Percentiles rank a stretch among this genome's conserved stretches.
phyloP scores from a whole-genome alignment of 1,140 invertebrate species.

The Xylocopa sonorina region DNA sequence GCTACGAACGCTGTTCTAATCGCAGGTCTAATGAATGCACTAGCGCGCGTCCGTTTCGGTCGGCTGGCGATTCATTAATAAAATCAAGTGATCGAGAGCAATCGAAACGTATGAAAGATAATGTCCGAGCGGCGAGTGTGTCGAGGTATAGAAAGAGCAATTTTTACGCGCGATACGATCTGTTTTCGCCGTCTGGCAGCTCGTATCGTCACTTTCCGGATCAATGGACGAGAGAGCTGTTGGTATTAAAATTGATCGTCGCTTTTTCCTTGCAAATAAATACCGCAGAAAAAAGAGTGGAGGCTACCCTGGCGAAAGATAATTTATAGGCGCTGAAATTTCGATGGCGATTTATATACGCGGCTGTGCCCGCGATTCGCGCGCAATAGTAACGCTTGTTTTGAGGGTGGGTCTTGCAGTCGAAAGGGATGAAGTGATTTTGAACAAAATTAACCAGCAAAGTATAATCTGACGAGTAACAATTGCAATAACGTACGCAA shows the following conservation, averaged over 20 bases:
- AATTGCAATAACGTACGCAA: no score
- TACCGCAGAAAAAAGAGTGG: constrained; percentile 50
- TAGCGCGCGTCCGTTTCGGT: neutral
- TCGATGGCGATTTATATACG: constrained; percentile 24
- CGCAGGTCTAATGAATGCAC: neutral
- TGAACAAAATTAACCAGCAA: neutral
- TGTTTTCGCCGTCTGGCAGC: constrained; percentile 57
- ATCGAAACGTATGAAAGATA: constrained; percentile 27
- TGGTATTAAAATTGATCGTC: constrained; percentile 53
- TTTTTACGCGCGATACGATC: constrained; percentile 60
- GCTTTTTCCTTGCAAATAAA: constrained; percentile 58
- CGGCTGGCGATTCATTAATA: constrained; percentile 20
- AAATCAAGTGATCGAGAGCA: constrained; percentile 12
- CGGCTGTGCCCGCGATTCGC: neutral
- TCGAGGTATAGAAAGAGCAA: constrained; percentile 26
- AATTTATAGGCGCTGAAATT: constrained; percentile 61
- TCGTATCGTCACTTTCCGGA: constrained; percentile 66
- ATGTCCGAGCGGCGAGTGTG: neutral
- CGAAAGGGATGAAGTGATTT: neutral
- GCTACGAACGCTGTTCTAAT: neutral
- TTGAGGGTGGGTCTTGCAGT: neutral
- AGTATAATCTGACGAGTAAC: no score
- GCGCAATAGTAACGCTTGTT: constrained; percentile 12
- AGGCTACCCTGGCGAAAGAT: constrained; percentile 36
- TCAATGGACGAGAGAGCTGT: constrained; percentile 61